Percentiles rank a stretch among this genome's conserved stretches.
phyloP scores from a whole-genome alignment of 2,797 vertebrate genomes.

The Sarcoramphus papa region DNA sequence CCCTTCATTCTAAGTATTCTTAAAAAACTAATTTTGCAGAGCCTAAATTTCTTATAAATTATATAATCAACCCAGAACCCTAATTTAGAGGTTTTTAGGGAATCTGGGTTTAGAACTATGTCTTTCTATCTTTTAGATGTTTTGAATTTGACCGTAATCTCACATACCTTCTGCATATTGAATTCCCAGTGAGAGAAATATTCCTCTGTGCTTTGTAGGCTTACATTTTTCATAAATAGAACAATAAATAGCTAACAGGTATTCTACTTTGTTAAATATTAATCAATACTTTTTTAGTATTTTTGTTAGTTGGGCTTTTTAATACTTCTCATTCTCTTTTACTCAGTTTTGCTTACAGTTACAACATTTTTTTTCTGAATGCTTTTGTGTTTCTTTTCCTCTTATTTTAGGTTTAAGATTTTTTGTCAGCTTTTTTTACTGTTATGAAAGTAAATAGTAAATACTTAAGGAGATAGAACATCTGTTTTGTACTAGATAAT shows the following conservation, averaged over 20 bases:
- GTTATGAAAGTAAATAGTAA: neutral
- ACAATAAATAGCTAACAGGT: neutral
- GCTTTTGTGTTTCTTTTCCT: neutral
- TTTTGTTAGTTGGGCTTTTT: neutral
- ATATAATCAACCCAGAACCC: accelerated
- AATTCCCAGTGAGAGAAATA: neutral
- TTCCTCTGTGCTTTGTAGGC: neutral
- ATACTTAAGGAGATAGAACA: neutral
- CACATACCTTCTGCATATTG: neutral
- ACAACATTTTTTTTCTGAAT: neutral
- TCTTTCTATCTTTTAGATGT: neutral
- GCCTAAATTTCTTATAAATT: neutral
- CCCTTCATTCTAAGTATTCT: neutral
- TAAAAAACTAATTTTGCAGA: neutral
- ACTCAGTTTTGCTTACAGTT: neutral
- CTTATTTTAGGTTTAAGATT: neutral
- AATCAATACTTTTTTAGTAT: neutral
- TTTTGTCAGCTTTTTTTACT: neutral
- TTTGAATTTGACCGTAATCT: neutral
- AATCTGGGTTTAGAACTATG: neutral
- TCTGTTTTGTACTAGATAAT: neutral
- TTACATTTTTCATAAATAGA: neutral
- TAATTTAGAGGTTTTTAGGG: neutral
- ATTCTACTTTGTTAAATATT: neutral
- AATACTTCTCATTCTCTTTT: neutral